Evolutionary conservation across 2,113 vertebrate genomes (phyloP).

Genomic region (Thryonomys swinderianus): DNA sequence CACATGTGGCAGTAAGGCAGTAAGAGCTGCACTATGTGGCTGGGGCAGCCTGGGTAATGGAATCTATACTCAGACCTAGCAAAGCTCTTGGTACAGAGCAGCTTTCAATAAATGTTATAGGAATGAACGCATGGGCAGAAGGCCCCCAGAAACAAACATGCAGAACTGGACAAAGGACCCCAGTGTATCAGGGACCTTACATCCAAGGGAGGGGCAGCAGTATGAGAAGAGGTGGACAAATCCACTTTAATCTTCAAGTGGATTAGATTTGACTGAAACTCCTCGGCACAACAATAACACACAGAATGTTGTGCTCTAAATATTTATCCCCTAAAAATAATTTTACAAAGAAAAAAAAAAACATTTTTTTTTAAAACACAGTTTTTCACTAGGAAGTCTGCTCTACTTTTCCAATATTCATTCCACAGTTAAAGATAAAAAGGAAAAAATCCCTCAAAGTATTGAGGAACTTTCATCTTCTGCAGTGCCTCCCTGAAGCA

Average conservation of each 20-base stretch:
- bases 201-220: neutral
- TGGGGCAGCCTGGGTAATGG: neutral
- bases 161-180: neutral
- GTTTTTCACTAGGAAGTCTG: slow-evolving; percentile 36
- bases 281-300: neutral
- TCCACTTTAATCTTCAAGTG: neutral
- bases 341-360: neutral
- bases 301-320: neutral
- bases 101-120: neutral
- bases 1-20: neutral
- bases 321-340: neutral
- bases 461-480: neutral
- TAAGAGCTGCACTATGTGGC: neutral
- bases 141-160: neutral
- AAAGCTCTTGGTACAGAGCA: neutral
- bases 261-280: neutral
- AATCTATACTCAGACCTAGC: neutral
- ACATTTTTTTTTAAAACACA: neutral
- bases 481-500: slow-evolving; percentile 10
- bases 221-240: neutral
- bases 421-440: neutral
- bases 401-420: slow-evolving; percentile 28
- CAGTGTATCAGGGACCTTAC: neutral
- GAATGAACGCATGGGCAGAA: neutral
- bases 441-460: neutral